A percentile compares a stretch with the other conserved stretches of the same genome.
Evolutionary conservation across 2,888 invertebrate species (phyloP).

Genomic region (Teinopalpus imperialis): DNA sequence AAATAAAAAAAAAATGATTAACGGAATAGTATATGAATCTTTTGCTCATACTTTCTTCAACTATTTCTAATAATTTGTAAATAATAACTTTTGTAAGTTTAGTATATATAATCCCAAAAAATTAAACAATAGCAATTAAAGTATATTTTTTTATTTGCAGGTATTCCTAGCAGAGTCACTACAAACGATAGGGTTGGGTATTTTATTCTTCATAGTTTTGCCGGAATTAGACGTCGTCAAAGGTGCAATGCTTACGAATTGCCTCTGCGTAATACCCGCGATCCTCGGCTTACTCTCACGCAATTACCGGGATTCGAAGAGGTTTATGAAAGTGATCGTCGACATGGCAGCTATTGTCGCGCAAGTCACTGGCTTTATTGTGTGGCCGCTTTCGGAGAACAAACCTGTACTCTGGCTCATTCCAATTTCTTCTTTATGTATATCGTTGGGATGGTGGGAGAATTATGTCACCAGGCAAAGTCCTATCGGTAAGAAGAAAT

Average conservation of each 20-base stretch:
- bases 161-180: constrained; percentile 93
- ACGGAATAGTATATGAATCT: too few relatives aligned
- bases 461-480: constrained; percentile 96
- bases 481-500: constrained; percentile 84
- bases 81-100: too few relatives aligned
- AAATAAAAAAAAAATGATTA: too few relatives aligned
- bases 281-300: constrained; percentile 89
- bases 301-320: constrained; percentile 90
- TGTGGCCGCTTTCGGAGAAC: constrained; percentile 93
- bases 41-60: too few relatives aligned
- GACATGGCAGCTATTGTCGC: constrained; percentile 93
- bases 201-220: constrained; percentile 93
- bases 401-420: constrained; percentile 91
- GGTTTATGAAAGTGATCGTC: constrained; percentile 89
- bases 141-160: too few relatives aligned
- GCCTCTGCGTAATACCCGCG: constrained; percentile 95
- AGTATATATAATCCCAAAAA: too few relatives aligned
- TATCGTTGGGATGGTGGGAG: constrained; percentile 99
- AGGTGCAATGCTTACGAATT: constrained; percentile 97
- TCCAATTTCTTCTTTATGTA: constrained; percentile 91
- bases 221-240: constrained; percentile 97
- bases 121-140: too few relatives aligned
- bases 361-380: constrained; percentile 94
- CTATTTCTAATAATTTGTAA: too few relatives aligned
- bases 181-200: constrained; percentile 92